Evolutionary conservation across 2,113 vertebrate genomes (phyloP).

Genomic region (Synchiropus splendidus): DNA sequence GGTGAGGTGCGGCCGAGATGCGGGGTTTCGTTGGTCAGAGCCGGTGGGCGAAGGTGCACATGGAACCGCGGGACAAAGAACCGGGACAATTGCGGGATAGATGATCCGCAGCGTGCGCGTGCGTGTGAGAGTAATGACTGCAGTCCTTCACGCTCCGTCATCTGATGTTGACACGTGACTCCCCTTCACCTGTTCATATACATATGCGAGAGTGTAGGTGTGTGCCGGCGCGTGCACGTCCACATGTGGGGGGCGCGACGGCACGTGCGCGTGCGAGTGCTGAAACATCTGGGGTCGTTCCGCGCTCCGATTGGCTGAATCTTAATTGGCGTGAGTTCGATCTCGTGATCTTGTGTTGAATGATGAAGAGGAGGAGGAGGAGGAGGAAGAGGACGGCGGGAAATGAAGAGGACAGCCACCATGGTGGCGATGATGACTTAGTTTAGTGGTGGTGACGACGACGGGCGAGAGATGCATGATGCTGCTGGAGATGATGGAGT

Average conservation of each 20-base stretch:
- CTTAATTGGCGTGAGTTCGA: conserved; percentile 7
- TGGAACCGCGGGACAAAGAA: no score
- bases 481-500: neutral
- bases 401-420: no score
- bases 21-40: neutral
- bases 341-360: neutral
- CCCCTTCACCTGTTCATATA: neutral
- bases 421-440: neutral
- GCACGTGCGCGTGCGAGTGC: neutral
- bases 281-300: neutral
- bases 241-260: neutral
- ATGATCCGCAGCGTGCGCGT: conserved; percentile 1
- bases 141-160: neutral
- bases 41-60: no score
- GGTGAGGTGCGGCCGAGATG: conserved; percentile 23
- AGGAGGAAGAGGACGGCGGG: no score
- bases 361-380: neutral
- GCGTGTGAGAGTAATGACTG: conserved; percentile 1
- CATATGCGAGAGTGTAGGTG: neutral
- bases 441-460: no score
- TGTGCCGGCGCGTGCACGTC: neutral
- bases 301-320: conserved; percentile 11
- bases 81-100: no score
- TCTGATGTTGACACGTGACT: neutral
- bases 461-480: neutral